Evolutionary conservation across 2,888 invertebrate species (phyloP).

Genomic region (Deilephila porcellus): DNA sequence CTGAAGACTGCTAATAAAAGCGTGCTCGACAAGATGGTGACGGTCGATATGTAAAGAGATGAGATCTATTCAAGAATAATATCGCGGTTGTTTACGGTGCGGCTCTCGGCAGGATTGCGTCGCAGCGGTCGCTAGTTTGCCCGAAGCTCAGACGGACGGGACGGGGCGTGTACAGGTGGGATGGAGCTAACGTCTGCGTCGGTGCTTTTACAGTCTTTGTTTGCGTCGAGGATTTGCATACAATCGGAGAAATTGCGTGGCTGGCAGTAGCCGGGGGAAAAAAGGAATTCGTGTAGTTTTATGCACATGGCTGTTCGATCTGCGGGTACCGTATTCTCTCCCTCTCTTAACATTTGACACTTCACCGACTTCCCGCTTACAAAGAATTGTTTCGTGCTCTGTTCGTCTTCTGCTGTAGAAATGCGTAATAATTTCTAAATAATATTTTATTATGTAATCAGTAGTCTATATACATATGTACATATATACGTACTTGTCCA

Average conservation of each 20-base stretch:
- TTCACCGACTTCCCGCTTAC: background rate
- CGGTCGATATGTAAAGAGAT: slow-evolving; percentile 76
- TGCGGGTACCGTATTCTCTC: slow-evolving; percentile 53
- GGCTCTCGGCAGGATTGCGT: slow-evolving; percentile 59
- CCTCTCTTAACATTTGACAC: slow-evolving; percentile 29
- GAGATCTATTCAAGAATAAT: slow-evolving; percentile 77
- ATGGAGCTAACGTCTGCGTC: slow-evolving; percentile 70
- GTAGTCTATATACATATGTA: no score
- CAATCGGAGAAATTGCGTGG: slow-evolving; percentile 82
- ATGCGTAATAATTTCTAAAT: no score
- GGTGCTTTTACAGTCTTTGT: slow-evolving; percentile 81
- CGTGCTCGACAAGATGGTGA: slow-evolving; percentile 70
- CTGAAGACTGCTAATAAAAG: slow-evolving; percentile 74
- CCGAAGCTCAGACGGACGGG: slow-evolving; percentile 62
- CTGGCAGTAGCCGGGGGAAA: slow-evolving; percentile 64
- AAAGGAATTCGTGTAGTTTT: slow-evolving; percentile 72
- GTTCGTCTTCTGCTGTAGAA: background rate
- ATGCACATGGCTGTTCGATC: slow-evolving; percentile 64
- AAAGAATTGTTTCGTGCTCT: background rate
- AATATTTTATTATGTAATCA: no score
- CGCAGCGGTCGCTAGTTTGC: slow-evolving; percentile 60
- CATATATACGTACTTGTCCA: no score
- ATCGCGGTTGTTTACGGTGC: slow-evolving; percentile 67
- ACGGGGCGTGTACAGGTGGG: slow-evolving; percentile 64
- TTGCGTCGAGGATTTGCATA: slow-evolving; percentile 81